These are phyloP conservation scores for Hirtodrosophila alboralis DNA, from an alignment of 2,888 invertebrate genomes.

Conservation along the genomic window DNA sequence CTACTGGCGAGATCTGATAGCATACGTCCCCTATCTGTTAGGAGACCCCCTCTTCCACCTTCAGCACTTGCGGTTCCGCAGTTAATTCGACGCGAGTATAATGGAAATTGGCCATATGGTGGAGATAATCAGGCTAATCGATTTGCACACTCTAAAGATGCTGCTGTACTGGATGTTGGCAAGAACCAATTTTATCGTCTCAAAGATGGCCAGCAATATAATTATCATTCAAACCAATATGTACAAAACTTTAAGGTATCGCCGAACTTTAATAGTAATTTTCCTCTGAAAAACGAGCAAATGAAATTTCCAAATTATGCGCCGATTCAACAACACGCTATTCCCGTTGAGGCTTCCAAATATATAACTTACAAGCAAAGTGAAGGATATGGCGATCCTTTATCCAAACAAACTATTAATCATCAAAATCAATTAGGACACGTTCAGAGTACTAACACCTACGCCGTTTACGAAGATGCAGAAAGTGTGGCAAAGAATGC, in stretches of 20 bases:
- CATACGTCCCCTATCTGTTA: slow-evolving; percentile 29
- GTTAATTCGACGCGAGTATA: slow-evolving; percentile 68
- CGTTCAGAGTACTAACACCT: slow-evolving; percentile 29
- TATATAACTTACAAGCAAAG: slow-evolving; percentile 15
- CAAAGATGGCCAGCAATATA: slow-evolving; percentile 48
- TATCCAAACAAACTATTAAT: slow-evolving; percentile 23
- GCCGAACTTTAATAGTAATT: slow-evolving; percentile 76
- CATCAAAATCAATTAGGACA: slow-evolving; percentile 37
- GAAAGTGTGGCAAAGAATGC: slow-evolving; percentile 48
- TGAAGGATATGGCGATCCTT: slow-evolving; percentile 26
- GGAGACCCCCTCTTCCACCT: slow-evolving; percentile 40
- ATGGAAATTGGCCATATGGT: slow-evolving; percentile 48
- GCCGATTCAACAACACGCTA: slow-evolving; percentile 63
- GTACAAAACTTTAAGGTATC: slow-evolving; percentile 80
- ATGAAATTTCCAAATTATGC: slow-evolving; percentile 46
- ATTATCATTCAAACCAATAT: slow-evolving; percentile 60
- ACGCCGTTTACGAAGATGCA: slow-evolving; percentile 79
- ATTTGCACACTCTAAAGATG: slow-evolving; percentile 67
- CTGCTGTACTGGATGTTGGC: slow-evolving; percentile 60
- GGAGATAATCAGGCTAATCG: slow-evolving; percentile 60
- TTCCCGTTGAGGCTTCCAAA: slow-evolving; percentile 58
- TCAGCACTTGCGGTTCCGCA: slow-evolving; percentile 54
- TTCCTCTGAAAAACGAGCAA: slow-evolving; percentile 28
- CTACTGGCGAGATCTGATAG: slow-evolving; percentile 65
- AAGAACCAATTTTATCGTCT: slow-evolving; percentile 62